A percentile compares a stretch with the other conserved stretches of the same genome.
phyloP scores from a whole-genome alignment of 2,888 invertebrate species.

The Cephus runcator region DNA sequence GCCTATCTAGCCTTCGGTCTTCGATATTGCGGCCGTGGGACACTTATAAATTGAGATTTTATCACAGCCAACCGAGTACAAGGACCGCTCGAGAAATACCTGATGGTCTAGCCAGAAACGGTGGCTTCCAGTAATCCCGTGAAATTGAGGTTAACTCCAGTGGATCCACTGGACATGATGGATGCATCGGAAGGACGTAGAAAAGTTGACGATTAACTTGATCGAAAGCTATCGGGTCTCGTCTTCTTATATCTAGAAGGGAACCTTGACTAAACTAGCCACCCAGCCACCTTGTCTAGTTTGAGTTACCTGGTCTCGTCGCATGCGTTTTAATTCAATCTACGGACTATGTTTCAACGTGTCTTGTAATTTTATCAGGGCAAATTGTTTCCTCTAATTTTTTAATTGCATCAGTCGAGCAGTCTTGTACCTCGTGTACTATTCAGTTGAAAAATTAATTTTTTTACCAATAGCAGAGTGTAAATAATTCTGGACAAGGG shows the following conservation, averaged over 20 bases:
- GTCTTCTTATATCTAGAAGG: background rate
- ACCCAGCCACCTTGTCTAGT: background rate
- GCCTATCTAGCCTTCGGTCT: slow-evolving; percentile 63
- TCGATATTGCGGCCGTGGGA: slow-evolving; percentile 64
- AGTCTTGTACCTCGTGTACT: background rate
- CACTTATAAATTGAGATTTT: slow-evolving; percentile 66
- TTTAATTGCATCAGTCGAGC: background rate
- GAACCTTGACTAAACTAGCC: background rate
- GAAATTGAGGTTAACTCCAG: background rate
- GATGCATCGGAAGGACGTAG: background rate
- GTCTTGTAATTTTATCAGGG: slow-evolving; percentile 43
- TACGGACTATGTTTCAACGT: background rate
- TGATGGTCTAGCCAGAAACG: background rate
- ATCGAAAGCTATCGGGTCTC: background rate
- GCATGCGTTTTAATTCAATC: slow-evolving; percentile 40
- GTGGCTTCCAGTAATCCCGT: background rate
- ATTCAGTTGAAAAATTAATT: background rate
- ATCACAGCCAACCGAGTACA: slow-evolving; percentile 34
- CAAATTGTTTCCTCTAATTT: background rate
- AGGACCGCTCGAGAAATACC: background rate
- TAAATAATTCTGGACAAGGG: background rate
- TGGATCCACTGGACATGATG: background rate
- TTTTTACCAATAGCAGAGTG: background rate
- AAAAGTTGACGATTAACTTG: background rate
- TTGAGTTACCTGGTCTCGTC: slow-evolving; percentile 13